A percentile compares a stretch with the other conserved stretches of the same genome.
phyloP scores from a whole-genome alignment of 37 sponge, comb jelly and placozoan genomes.

The Theonella swinhoei region DNA sequence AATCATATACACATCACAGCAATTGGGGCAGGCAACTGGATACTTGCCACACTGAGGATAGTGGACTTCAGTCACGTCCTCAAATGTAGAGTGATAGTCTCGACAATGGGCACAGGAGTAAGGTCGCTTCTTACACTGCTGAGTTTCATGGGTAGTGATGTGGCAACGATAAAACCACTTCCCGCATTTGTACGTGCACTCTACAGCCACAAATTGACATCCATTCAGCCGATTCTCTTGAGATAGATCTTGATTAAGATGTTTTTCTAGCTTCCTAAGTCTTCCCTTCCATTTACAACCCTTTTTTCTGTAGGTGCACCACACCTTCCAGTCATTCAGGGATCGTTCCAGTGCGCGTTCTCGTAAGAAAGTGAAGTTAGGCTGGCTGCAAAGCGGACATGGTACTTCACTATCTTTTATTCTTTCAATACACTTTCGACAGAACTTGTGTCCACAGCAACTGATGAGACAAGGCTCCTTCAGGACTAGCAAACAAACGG shows the following conservation, averaged over 20 bases:
- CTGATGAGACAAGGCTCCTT: conserved; percentile 14
- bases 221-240: neutral
- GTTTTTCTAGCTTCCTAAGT: conserved; percentile 14
- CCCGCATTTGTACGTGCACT: conserved; percentile 11
- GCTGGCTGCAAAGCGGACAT: conserved; percentile 36
- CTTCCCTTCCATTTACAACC: conserved; percentile 44
- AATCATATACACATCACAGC: neutral
- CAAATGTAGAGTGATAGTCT: conserved; percentile 15
- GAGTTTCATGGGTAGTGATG: neutral
- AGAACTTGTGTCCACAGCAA: conserved; percentile 47
- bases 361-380: conserved; percentile 2
- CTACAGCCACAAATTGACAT: conserved; percentile 13
- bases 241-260: conserved; percentile 13
- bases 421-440: conserved; percentile 7
- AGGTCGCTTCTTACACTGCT: conserved; percentile 21
- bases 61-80: conserved; percentile 28
- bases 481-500: conserved; percentile 26
- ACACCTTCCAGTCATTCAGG: conserved; percentile 10
- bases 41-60: neutral
- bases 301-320: neutral
- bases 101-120: conserved; percentile 33
- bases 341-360: conserved; percentile 7
- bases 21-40: conserved; percentile 29
- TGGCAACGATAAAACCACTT: neutral
- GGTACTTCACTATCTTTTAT: conserved; percentile 8